phyloP scores from a whole-genome alignment of 2,797 vertebrate genomes.

The Sorex maritimensis region DNA sequence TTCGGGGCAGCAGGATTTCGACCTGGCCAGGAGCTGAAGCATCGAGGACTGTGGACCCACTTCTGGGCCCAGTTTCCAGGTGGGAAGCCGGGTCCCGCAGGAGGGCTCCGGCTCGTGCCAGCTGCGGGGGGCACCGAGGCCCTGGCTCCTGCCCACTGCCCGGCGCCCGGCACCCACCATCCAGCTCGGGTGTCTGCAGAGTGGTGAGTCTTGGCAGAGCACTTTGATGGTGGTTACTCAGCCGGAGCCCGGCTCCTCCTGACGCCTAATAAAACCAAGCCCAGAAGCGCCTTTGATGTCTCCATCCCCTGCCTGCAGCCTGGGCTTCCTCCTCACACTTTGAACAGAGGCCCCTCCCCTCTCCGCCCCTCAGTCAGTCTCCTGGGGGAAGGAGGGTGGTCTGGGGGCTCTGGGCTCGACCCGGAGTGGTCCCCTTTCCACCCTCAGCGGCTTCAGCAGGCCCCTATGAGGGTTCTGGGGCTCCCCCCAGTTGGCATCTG shows the following conservation, averaged over 20 bases:
- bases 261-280: conserved; percentile 68
- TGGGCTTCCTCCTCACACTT: neutral
- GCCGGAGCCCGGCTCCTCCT: conserved; percentile 77
- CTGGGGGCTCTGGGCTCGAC: neutral
- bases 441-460: neutral
- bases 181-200: conserved; percentile 58
- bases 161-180: neutral
- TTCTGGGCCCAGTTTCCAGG: conserved; percentile 15
- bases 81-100: neutral
- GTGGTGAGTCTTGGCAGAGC: conserved; percentile 66
- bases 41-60: conserved; percentile 12
- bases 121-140: neutral
- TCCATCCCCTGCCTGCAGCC: conserved; percentile 21
- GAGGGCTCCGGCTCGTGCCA: neutral
- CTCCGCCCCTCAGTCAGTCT: neutral
- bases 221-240: conserved; percentile 83
- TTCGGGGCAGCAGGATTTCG: neutral
- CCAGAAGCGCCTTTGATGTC: conserved; percentile 53
- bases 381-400: neutral
- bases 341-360: neutral
- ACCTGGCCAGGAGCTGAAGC: neutral
- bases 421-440: neutral
- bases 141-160: neutral
- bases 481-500: neutral
- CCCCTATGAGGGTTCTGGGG: neutral